Conservation (phyloP, 2,797 vertebrate species). For the Sebastes nivosus region DNA sequence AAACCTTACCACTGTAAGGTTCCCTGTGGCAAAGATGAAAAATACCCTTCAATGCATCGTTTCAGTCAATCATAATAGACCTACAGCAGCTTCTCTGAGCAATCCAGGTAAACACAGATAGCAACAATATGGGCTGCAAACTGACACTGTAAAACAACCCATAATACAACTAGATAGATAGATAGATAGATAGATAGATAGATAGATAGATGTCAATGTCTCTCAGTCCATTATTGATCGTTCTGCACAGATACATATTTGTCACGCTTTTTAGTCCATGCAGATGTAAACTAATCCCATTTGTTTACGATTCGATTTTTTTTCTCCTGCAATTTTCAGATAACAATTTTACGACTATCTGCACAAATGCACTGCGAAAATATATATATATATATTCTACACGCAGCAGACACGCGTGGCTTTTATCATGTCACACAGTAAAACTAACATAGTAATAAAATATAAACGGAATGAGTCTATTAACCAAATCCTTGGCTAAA, state of each 20-base stretch:
- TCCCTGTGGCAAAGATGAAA: slow-evolving; percentile 80
- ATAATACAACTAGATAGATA: background rate
- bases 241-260: background rate
- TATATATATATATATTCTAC: background rate
- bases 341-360: slow-evolving; percentile 6
- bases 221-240: background rate
- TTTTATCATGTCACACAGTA: slow-evolving; percentile 26
- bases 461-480: slow-evolving; percentile 45
- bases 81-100: slow-evolving; percentile 80
- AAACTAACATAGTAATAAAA: slow-evolving; percentile 30
- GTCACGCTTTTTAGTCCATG: background rate
- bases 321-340: background rate
- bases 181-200: slow-evolving; percentile 18
- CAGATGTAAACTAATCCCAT: slow-evolving; percentile 19
- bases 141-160: slow-evolving; percentile 33
- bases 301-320: background rate
- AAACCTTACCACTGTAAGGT: slow-evolving; percentile 80
- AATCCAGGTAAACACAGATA: slow-evolving; percentile 83
- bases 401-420: background rate
- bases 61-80: slow-evolving; percentile 82
- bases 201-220: slow-evolving; percentile 20
- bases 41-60: slow-evolving; percentile 79
- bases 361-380: background rate
- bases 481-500: slow-evolving; percentile 39
- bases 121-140: slow-evolving; percentile 70